Evolutionary conservation across 2,888 invertebrate species (phyloP), one percentile per base, ranked within the genome.

Genomic region (Plagodis dolabraria): DNA sequence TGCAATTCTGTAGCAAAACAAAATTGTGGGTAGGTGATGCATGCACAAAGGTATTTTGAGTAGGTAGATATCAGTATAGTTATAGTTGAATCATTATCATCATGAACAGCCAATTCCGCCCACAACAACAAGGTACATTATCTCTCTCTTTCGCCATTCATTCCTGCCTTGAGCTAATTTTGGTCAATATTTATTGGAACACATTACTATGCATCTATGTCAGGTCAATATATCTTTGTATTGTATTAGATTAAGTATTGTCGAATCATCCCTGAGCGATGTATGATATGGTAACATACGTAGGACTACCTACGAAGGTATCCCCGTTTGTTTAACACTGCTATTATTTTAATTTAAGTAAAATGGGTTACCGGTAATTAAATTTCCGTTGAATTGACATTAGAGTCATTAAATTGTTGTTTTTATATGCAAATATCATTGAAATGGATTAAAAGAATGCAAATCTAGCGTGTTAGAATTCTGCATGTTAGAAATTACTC

Each of bases 401-500:
- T 49, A 33, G 6, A 53, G 42, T 34, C 34, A 62, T 47, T 38
- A 52, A 50, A 43, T 6, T 43, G 34, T 54, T 47, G 34, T 58
- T 43, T 43, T 8, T 40, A 40, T 10, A 36, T 9, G 9, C 36
- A 42, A 42, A 42, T 42, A 44, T 45, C 57, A 50, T 61, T 63
- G 40, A 47, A 64, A 60, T 59, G 57, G 53, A 61, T 63, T 57
- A 57, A 53, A 56, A 44, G 49, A 56, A 61, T 61, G 57, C 64
- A 55, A 57, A 57, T 58, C 47, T 76, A 66, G 72, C 78, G 75
- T 79, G 78, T 68, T 68, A 60, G 50, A 67, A 72, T 77, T 74
- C 72, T 57, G 71, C 77, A 77, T 79, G 79, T 66, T 62, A 46
- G 54, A 68, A 68, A 74, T 72, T 65, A 71, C 58, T 70, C 63